Evolutionary conservation across 2,797 vertebrate species (phyloP).

Genomic region (Pelodytes ibericus): DNA sequence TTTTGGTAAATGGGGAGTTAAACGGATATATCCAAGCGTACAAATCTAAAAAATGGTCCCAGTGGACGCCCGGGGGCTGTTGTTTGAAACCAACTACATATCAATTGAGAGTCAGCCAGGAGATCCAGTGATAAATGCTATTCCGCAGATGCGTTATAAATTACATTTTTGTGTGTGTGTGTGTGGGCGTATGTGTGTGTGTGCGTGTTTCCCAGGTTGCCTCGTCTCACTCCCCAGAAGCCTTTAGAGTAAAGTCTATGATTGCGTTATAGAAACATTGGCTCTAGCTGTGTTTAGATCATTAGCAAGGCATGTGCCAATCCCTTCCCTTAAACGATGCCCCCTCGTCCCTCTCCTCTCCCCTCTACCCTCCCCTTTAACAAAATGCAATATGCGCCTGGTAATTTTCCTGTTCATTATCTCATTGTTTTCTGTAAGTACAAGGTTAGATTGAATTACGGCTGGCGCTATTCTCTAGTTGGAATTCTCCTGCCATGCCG

Average conservation of each 20-base stretch:
- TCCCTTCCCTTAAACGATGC: slow-evolving; percentile 60
- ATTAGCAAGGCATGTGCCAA: slow-evolving; percentile 76
- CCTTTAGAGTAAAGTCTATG: slow-evolving; percentile 80
- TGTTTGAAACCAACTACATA: slow-evolving; percentile 98
- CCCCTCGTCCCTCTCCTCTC: slow-evolving; percentile 54
- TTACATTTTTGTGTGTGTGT: slow-evolving; percentile 86
- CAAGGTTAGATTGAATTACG: slow-evolving; percentile 99
- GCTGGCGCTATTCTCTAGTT: slow-evolving; percentile 91
- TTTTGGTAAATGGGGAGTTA: slow-evolving; percentile 98
- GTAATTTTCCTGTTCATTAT: slow-evolving; percentile 98
- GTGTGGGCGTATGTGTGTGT: no score
- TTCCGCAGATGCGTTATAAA: slow-evolving; percentile 89
- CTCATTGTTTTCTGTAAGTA: slow-evolving; percentile 99
- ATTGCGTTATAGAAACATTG: slow-evolving; percentile 84
- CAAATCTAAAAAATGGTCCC: slow-evolving; percentile 99
- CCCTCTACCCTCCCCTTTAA: slow-evolving; percentile 57
- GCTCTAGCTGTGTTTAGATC: slow-evolving; percentile 82
- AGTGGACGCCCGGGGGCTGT: slow-evolving; percentile 87
- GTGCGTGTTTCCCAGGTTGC: slow-evolving; percentile 76
- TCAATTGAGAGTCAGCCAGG: slow-evolving; percentile 89
- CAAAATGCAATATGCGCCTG: slow-evolving; percentile 81
- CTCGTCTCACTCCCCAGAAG: slow-evolving; percentile 86
- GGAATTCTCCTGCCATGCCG: slow-evolving; percentile 87
- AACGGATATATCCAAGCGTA: slow-evolving; percentile 99
- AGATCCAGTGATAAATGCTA: slow-evolving; percentile 91